A percentile compares a stretch with the other conserved stretches of the same genome.
Evolutionary conservation across 2,797 vertebrate genomes (phyloP).

Genomic region (Micrastur ruficollis): DNA sequence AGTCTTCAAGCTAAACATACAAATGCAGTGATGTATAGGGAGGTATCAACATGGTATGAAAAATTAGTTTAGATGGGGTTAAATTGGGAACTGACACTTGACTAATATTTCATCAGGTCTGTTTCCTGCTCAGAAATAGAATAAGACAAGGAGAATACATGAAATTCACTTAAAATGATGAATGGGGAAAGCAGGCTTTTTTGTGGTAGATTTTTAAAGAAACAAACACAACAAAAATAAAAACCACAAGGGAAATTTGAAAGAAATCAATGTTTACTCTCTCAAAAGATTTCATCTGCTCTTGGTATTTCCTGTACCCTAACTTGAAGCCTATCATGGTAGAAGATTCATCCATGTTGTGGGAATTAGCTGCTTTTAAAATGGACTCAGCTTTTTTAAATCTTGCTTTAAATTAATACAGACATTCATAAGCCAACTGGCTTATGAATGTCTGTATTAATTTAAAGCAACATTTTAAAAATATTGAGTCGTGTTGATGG

Average conservation of each 20-base stretch:
- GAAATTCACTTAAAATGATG: background rate
- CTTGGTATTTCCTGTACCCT: background rate
- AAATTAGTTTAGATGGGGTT: slow-evolving; percentile 32
- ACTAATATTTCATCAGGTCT: background rate
- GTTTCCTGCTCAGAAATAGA: slow-evolving; percentile 5
- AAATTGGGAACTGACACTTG: background rate
- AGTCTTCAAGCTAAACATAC: background rate
- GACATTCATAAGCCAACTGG: background rate
- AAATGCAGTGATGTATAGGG: background rate
- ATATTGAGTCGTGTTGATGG: too few species aligned
- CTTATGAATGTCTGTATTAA: too few species aligned
- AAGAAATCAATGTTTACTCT: background rate
- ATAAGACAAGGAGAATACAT: background rate
- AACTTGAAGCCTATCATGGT: background rate
- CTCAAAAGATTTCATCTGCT: background rate
- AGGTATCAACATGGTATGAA: background rate
- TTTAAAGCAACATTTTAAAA: too few species aligned
- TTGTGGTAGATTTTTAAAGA: background rate
- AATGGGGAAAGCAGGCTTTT: background rate
- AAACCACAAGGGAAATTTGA: background rate
- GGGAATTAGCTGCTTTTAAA: background rate
- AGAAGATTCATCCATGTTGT: background rate
- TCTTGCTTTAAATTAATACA: background rate
- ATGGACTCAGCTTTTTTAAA: background rate
- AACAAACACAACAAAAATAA: background rate